Conservation (phyloP, 2,113 vertebrate species). For the Pongo pygmaeus region DNA sequence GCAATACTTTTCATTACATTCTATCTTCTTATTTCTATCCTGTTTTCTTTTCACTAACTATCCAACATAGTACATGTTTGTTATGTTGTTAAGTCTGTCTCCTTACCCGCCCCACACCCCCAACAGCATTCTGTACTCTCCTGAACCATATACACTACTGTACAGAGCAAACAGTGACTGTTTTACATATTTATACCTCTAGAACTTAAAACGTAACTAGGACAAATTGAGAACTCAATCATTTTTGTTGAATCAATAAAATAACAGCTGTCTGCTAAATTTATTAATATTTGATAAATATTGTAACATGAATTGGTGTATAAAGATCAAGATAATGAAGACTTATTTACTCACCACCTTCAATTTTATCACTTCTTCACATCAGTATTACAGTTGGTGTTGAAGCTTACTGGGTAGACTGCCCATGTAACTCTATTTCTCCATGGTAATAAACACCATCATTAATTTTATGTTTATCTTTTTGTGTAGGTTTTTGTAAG, state of each 20-base stretch:
- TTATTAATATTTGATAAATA: not conserved
- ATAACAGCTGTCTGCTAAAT: not conserved
- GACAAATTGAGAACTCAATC: not conserved
- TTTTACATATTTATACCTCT: not conserved
- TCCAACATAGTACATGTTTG: not conserved
- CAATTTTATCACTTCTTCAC: not conserved
- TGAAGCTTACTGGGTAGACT: not conserved
- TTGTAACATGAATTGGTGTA: not conserved
- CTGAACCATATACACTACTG: not conserved
- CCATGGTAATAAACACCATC: not conserved
- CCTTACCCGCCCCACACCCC: not conserved
- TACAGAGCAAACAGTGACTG: not conserved
- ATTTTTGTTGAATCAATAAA: not conserved
- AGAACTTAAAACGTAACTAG: not conserved
- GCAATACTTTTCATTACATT: not conserved
- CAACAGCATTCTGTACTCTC: rapidly evolving
- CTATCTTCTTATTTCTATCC: not conserved
- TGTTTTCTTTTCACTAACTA: not conserved
- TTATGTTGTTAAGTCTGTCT: not conserved
- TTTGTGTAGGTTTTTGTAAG: not conserved
- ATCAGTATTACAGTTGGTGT: not conserved
- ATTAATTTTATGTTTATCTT: not conserved
- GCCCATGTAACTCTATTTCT: not conserved
- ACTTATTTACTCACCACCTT: too few species aligned
- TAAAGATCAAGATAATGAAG: not conserved